A percentile compares a stretch with the other conserved stretches of the same genome.
Conservation (phyloP, 1,140 invertebrate genomes). For the Lordiphosa stackelbergi region DNA sequence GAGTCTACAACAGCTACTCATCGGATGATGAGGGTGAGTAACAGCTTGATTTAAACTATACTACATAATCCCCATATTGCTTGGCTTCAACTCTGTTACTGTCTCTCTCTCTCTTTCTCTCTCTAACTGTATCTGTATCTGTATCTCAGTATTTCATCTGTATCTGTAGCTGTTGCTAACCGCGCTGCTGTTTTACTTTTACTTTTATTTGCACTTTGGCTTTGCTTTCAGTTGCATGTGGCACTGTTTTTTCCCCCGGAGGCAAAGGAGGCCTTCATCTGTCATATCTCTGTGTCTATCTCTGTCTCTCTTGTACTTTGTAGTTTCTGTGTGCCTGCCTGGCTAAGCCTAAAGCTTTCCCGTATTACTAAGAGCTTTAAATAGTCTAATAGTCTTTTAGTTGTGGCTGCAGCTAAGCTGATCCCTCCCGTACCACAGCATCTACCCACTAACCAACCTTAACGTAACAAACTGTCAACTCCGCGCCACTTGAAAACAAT, state of each 20-base stretch:
- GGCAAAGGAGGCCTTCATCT: conserved; percentile 17
- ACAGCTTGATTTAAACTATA: conserved; percentile 5
- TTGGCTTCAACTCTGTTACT: conserved; percentile 57
- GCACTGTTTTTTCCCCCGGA: conserved; percentile 1
- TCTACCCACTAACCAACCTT: too few species aligned
- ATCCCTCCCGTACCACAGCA: too few species aligned
- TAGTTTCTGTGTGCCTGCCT: conserved; percentile 8
- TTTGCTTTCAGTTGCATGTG: conserved; percentile 54
- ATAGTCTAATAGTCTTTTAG: too few species aligned
- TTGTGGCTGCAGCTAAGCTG: too few species aligned
- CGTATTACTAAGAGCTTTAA: too few species aligned
- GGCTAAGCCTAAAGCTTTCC: background rate
- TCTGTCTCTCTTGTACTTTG: conserved; percentile 10
- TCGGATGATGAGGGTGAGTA: conserved; percentile 90
- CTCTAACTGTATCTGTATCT: conserved; percentile 30
- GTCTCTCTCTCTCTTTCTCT: conserved; percentile 15
- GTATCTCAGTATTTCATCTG: conserved; percentile 19
- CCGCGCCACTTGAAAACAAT: conserved; percentile 11
- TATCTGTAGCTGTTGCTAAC: conserved; percentile 37
- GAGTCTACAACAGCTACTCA: conserved; percentile 88
- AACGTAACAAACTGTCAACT: conserved; percentile 11
- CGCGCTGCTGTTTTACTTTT: conserved; percentile 37
- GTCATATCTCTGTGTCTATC: conserved; percentile 2
- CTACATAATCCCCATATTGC: conserved; percentile 41
- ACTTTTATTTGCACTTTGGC: conserved; percentile 44